Evolutionary conservation across 2,113 vertebrate species (phyloP), one percentile per base, ranked within the genome.

Genomic region (Alethe diademata): DNA sequence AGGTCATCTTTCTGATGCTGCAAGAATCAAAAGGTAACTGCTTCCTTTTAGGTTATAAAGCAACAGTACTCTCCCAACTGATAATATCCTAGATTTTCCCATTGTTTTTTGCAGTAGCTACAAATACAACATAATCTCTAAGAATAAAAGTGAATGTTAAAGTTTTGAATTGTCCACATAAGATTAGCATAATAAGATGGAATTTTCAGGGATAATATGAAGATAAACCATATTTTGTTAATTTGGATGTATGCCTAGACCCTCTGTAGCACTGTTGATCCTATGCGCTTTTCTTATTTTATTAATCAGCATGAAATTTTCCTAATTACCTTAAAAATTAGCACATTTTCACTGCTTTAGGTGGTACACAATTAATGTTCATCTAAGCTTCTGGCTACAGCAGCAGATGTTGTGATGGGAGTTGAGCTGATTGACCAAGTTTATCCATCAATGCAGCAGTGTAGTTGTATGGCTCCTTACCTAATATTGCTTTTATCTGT

Each of bases 311-410:
- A 36, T 36, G 42, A 25, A 47, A 70, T 93, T 95, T 92, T 97
- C 58, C 38, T 90, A 89, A 95, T 94, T 90, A 65, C 57, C 56
- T 60, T 87, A 69, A 94, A 80, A 84, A 69, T 54, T 26, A 92
- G n/a, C 60, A 80, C 31, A 71, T 90, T 87, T 90, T 53, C 38
- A 36, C 9, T 86, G 47, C 35, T 80, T 85, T 79, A 67, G 36
- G 25, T 80, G 51, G 40, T 78, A 23, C 16, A 26, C 29, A 75
- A 17, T 75, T 92, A 38, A 56, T 9, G 20, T 56, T 73, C 19
- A 65, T 70, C 71, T 70, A 73, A 82, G 53, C 38, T 78, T 75
- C 40, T 79, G 66, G 12, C 16, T 70, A 29, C 13, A 71, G 50
- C 62, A 51, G 22, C 6, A 0, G 31, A 5, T 45, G 43, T 66